Percentiles rank a stretch among this genome's conserved stretches.
Conservation (phyloP, 2,113 vertebrate species). For the Gymnogyps californianus region DNA sequence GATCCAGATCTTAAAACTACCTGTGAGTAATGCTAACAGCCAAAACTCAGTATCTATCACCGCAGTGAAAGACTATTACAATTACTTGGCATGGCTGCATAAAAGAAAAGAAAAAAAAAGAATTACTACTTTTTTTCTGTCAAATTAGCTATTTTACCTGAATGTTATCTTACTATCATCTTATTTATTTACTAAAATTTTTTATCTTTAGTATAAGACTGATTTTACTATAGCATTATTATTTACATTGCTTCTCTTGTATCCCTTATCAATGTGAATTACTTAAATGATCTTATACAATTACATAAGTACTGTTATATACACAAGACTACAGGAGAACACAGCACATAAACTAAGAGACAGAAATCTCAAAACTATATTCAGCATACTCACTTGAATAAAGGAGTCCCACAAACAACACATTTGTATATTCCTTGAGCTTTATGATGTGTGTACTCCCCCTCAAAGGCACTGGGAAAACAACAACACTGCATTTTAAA, state of each 20-base stretch:
- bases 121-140: not conserved
- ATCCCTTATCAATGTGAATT: not conserved
- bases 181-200: not conserved
- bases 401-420: constrained; percentile 86
- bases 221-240: not conserved
- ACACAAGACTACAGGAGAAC: not conserved
- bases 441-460: constrained; percentile 85
- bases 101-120: not conserved
- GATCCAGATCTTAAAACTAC: not conserved
- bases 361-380: not conserved
- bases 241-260: not conserved
- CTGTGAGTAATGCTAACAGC: not conserved
- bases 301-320: not conserved
- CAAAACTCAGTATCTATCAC: not conserved
- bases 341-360: not conserved
- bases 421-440: constrained; percentile 89
- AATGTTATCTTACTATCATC: not conserved
- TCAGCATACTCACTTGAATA: constrained; percentile 86
- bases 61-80: not conserved
- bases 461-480: constrained; percentile 88
- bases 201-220: not conserved
- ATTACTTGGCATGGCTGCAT: not conserved
- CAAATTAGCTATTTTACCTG: not conserved
- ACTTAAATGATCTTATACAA: not conserved
- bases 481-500: constrained; percentile 60